Evolutionary conservation across 23 tunicate species (phyloP), one percentile per base, ranked within the genome.

Genomic region (Halocynthia roretzi): DNA sequence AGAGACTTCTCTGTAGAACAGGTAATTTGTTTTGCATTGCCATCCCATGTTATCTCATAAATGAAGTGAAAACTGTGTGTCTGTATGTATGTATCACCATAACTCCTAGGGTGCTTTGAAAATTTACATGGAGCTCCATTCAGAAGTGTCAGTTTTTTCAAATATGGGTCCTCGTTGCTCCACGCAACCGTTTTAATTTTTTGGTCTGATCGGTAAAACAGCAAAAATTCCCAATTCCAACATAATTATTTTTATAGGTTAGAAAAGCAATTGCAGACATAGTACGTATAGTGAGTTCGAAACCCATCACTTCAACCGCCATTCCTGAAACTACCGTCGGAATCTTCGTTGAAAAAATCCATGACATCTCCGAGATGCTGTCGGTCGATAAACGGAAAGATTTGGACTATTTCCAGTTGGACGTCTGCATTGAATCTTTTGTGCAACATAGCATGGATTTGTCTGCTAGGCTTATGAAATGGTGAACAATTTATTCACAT

Each of bases 1-100:
- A 90, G 82, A 57, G 76, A 70, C 10, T 90, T 72, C 70, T 88
- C 87, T 61, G 63, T 54, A 8, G 62, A 90, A 44, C 89, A 76
- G 80, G 96, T 87, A 52, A 49, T 18, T 67, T 15, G 22, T 0
- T 66, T n/a, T 71, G 17, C 15, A n/a, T n/a, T n/a, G n/a, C n/a
- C n/a, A n/a, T n/a, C n/a, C n/a, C n/a, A n/a, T n/a, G n/a, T n/a
- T n/a, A n/a, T n/a, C n/a, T 31, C 44, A 31, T 31, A 31, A 31
- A 31, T 31, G 4, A 31, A 31, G 44, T 0, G 44, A 31, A 31
- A 31, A 31, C 4, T 31, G 44, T 31, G 44, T 31, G 44, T 31
- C 44, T 31, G 44, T 31, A 31, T 31, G 44, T 31, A 31, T 31
- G 44, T 31, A 31, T 31, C 4, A 4, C 44, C 4, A 31, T 31